A percentile compares a stretch with the other conserved stretches of the same genome.
Evolutionary conservation across 37 sponge, comb jelly and placozoan species (phyloP).

Genomic region (Geodia barretti): DNA sequence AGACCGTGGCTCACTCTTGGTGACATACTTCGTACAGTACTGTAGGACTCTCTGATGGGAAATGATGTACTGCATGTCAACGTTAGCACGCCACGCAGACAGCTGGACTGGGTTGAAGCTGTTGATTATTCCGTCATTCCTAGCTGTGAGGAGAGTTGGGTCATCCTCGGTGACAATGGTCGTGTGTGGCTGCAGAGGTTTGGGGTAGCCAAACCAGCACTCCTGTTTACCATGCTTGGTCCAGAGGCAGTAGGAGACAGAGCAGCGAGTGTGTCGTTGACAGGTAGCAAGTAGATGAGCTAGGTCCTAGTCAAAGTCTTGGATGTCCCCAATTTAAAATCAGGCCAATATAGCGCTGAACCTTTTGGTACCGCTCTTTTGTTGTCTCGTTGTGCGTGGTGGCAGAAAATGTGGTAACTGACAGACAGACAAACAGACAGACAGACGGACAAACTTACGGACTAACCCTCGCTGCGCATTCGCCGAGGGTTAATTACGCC

Average conservation of each 20-base stretch:
- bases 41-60: constrained; percentile 19
- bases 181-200: constrained; percentile 23
- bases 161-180: not conserved
- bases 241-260: constrained; percentile 45
- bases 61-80: constrained; percentile 57
- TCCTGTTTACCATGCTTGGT: constrained; percentile 32
- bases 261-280: constrained; percentile 58
- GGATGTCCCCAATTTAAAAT: too few species aligned
- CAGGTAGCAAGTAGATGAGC: too few species aligned
- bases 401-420: too few species aligned
- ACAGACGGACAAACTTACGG: too few species aligned
- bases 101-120: constrained; percentile 55
- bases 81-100: constrained; percentile 58
- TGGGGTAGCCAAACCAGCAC: constrained; percentile 56
- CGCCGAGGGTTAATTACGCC: too few species aligned
- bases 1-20: constrained; percentile 45
- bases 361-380: too few species aligned
- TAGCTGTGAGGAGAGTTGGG: constrained; percentile 13
- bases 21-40: constrained; percentile 46
- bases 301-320: too few species aligned
- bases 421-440: too few species aligned
- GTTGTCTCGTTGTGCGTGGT: too few species aligned
- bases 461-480: too few species aligned
- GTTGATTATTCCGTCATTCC: constrained; percentile 48
- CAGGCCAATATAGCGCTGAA: too few species aligned